Evolutionary conservation across 2,113 vertebrate species (phyloP).

Genomic region (Spheniscus mendiculus): DNA sequence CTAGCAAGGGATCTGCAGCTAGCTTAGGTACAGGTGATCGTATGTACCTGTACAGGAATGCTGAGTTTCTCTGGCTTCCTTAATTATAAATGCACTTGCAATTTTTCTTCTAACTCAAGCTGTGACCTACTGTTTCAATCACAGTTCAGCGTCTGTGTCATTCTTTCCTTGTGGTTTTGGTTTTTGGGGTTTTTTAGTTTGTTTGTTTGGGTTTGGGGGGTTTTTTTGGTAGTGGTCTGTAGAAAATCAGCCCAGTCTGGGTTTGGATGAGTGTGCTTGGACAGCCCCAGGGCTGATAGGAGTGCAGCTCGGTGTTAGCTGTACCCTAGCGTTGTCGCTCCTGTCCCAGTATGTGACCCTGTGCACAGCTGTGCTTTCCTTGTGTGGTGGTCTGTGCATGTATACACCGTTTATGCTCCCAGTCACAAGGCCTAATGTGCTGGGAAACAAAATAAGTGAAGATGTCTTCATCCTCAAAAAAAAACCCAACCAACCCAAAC

Average conservation of each 20-base stretch:
- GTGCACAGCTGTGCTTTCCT: background rate
- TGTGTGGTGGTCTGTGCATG: fast-evolving
- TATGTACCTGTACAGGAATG: background rate
- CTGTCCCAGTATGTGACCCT: background rate
- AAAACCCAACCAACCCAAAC: background rate
- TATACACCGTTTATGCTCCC: background rate
- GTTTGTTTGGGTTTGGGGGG: background rate
- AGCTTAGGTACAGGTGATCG: fast-evolving
- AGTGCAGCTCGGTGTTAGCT: background rate
- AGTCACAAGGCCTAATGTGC: background rate
- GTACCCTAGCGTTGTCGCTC: background rate
- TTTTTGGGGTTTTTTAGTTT: background rate
- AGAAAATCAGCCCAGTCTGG: background rate
- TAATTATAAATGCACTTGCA: background rate
- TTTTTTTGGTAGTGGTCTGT: background rate
- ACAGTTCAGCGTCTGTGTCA: background rate
- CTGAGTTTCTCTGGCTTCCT: background rate
- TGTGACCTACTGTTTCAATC: background rate
- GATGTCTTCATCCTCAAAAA: background rate
- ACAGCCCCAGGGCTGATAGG: background rate
- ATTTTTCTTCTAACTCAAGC: background rate
- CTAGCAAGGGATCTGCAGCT: background rate
- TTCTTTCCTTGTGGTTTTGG: background rate
- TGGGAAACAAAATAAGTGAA: background rate
- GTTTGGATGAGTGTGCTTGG: background rate